Evolutionary conservation across 2,797 vertebrate species (phyloP), one percentile per base, ranked within the genome.

Genomic region (Craterocephalus amniculus): DNA sequence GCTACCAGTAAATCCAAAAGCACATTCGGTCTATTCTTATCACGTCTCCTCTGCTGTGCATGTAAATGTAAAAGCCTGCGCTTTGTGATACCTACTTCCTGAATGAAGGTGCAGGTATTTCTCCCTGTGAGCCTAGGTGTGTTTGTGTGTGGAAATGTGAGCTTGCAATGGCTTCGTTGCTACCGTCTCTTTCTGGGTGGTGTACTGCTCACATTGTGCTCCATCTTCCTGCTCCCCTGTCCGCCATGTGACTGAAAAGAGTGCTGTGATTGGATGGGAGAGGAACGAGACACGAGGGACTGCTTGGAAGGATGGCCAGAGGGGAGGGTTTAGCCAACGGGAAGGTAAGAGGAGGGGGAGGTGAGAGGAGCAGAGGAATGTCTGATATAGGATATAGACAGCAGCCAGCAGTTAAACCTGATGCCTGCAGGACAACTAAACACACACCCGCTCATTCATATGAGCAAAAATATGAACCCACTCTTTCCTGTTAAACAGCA

Each of bases 151-250:
- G 45, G 62, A 72, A 52, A 58, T 61, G 58, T 45, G 52, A 45
- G 72, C 60, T 83, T 81, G 75, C 83, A 71, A 58, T 40, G 55
- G 45, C 73, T 86, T 70, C 72, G 67, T 54, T 76, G 58, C 70
- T 72, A 78, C 67, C 7, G 43, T 79, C 76, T 80, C 75, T 78
- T 60, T 88, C 85, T 83, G 83, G 83, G 80, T 65, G 82, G 89
- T 88, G 84, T 72, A 78, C 76, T 78, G 83, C 90, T 92, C 85
- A 87, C 79, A 85, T 86, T 89, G 87, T 83, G 80, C 70, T 85
- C 77, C 73, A 75, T 91, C 83, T 93, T 93, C 89, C 92, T 94
- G 92, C 89, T 92, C 85, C 54, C 79, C 73, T 87, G 73, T 74
- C 72, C 65, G 84, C 90, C 93, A 94, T 76, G 80, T 95, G 93